Conservation (phyloP, 2,113 vertebrate species). For the Gymnogyps californianus region DNA sequence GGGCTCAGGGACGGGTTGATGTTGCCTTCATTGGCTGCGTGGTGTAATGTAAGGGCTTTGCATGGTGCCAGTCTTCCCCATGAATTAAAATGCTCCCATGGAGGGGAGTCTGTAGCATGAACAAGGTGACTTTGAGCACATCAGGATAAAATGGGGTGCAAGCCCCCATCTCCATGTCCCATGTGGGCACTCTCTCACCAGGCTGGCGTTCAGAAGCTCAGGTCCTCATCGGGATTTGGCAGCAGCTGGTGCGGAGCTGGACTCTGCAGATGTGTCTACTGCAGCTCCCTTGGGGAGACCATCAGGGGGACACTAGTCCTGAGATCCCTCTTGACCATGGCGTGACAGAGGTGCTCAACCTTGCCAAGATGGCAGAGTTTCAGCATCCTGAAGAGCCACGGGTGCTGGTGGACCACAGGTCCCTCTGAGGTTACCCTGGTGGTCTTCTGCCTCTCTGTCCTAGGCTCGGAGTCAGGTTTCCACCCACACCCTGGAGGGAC, state of each 20-base stretch:
- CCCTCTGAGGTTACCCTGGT: background rate
- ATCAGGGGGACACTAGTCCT: background rate
- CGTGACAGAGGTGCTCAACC: background rate
- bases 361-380: background rate
- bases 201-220: background rate
- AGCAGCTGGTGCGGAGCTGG: background rate
- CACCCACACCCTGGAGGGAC: conserved; percentile 29
- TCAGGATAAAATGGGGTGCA: background rate
- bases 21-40: background rate
- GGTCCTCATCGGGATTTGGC: background rate
- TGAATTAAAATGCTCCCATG: background rate
- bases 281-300: background rate
- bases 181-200: background rate
- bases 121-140: background rate
- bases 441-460: background rate
- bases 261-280: background rate
- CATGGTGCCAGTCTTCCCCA: accelerated
- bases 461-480: background rate
- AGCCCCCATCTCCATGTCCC: background rate
- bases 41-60: background rate
- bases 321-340: background rate
- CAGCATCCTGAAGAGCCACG: background rate
- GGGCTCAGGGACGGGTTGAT: background rate
- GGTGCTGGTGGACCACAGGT: background rate
- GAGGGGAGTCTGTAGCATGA: background rate